Conservation (phyloP, 2,113 vertebrate genomes). For the Camelus bactrianus region DNA sequence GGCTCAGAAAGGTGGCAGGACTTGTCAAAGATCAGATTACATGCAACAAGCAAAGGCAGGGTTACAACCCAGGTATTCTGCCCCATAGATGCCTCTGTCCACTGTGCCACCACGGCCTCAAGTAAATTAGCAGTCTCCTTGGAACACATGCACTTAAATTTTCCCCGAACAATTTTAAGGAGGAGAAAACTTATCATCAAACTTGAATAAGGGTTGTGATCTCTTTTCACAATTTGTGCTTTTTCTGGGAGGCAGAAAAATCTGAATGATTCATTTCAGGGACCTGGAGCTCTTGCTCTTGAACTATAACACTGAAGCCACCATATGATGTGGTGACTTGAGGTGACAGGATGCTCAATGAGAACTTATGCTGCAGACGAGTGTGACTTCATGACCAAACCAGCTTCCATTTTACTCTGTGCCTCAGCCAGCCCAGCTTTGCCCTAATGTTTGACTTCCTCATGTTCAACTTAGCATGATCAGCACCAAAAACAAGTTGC, state of each 20-base stretch:
- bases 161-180: background rate
- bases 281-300: background rate
- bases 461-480: background rate
- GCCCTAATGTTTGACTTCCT: background rate
- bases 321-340: background rate
- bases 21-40: background rate
- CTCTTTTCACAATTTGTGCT: background rate
- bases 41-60: background rate
- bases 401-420: background rate
- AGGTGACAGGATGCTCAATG: background rate
- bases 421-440: background rate
- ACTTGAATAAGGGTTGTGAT: background rate
- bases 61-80: background rate
- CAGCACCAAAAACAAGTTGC: background rate
- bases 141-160: background rate
- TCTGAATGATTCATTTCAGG: background rate
- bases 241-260: background rate
- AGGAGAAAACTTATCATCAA: background rate
- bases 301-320: background rate
- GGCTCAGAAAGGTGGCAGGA: background rate
- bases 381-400: background rate
- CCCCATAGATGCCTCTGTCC: background rate
- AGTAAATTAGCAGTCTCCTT: background rate
- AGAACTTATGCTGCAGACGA: background rate
- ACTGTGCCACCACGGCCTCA: background rate